Conservation (phyloP, 2,797 vertebrate genomes). For the Acanthopagrus latus region DNA sequence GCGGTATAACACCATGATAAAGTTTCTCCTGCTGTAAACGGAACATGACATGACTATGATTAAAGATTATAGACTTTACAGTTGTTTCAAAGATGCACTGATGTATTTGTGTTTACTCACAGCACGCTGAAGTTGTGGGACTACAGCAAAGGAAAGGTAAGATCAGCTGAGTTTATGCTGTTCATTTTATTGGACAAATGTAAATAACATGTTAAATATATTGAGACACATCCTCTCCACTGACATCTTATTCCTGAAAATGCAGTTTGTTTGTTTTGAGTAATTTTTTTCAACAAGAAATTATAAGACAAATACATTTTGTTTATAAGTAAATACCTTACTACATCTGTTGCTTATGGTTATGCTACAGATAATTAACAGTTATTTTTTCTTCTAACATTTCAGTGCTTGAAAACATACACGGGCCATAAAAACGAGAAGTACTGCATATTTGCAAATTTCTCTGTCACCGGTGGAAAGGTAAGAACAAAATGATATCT, state of each 20-base stretch:
- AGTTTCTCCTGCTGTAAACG: too few species aligned
- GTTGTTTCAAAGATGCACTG: neutral
- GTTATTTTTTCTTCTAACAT: neutral
- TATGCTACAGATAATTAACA: neutral
- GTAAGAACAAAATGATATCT: constrained; percentile 70
- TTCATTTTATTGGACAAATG: too few species aligned
- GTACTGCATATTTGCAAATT: constrained; percentile 99
- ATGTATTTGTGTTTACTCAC: constrained; percentile 25
- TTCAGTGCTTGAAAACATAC: constrained; percentile 98
- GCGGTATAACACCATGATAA: neutral
- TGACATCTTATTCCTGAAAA: too few species aligned
- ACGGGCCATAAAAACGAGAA: constrained; percentile 99
- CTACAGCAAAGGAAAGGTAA: constrained; percentile 99
- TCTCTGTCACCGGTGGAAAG: constrained; percentile 99
- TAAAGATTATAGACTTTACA: neutral
- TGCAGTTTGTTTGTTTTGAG: too few species aligned
- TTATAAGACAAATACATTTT: neutral
- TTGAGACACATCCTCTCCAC: neutral
- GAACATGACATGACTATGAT: neutral
- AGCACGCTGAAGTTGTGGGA: constrained; percentile 99
- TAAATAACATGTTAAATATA: neutral
- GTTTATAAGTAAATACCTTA: neutral
- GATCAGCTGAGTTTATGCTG: neutral
- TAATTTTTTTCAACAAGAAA: too few species aligned
- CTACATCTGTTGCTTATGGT: neutral